phyloP scores from a whole-genome alignment of 1,140 invertebrate species.

The Mycetomoellerius zeteki region DNA sequence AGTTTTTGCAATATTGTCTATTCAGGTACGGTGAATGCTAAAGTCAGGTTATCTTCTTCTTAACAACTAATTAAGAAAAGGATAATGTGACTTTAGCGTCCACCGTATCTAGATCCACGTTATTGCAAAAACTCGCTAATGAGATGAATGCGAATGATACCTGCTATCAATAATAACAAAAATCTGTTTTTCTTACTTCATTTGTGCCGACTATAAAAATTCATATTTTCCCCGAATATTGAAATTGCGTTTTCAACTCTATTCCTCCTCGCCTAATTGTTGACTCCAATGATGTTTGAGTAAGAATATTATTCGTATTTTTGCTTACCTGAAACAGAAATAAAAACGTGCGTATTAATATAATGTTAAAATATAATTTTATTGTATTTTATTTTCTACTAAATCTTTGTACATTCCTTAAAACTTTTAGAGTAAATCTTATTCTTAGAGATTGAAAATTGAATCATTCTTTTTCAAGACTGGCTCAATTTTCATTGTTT shows the following conservation, averaged over 20 bases:
- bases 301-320: slow-evolving; percentile 6
- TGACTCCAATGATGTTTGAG: neutral
- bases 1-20: no score
- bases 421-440: no score
- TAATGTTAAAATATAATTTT: neutral
- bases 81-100: no score
- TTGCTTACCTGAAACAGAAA: slow-evolving; percentile 83
- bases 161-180: neutral
- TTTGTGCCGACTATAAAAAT: neutral
- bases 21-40: no score
- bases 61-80: no score
- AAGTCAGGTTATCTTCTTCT: no score
- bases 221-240: neutral
- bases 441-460: no score
- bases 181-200: neutral
- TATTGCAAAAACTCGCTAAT: no score
- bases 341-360: slow-evolving; percentile 50
- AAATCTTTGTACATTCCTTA: neutral
- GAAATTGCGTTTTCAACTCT: neutral
- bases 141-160: neutral
- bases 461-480: no score
- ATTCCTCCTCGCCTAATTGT: neutral
- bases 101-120: no score
- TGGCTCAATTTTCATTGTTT: no score
- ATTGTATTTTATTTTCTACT: neutral